Conservation (phyloP, 1,140 invertebrate genomes). For the Calliphora vicina region DNA sequence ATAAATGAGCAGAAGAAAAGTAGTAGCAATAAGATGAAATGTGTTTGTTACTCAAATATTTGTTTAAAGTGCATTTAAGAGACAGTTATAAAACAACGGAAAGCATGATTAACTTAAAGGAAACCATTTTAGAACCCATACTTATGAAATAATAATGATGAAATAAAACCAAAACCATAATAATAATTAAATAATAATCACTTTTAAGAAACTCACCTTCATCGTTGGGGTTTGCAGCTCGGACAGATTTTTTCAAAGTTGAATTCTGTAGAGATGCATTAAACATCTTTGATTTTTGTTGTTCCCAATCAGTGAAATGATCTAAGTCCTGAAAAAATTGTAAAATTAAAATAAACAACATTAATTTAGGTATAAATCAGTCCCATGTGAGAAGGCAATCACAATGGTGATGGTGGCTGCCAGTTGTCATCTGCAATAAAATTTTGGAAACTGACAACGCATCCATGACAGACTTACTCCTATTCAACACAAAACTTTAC, state of each 20-base stretch:
- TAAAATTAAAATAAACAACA: background rate
- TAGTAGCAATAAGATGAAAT: constrained; percentile 15
- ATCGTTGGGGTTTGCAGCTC: constrained; percentile 49
- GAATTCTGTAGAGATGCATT: constrained; percentile 4
- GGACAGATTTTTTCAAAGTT: constrained; percentile 29
- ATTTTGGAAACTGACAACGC: too few species aligned
- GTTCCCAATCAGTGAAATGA: background rate
- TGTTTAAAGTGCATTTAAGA: background rate
- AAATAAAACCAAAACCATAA: background rate
- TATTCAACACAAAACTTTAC: too few species aligned
- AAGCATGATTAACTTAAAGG: background rate
- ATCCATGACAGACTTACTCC: too few species aligned
- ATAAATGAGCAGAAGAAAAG: constrained; percentile 19
- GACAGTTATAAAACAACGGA: background rate
- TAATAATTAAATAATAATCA: background rate
- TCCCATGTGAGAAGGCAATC: too few species aligned
- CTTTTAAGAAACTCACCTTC: constrained; percentile 46
- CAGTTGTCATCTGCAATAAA: too few species aligned
- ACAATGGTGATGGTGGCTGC: too few species aligned
- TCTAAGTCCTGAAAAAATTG: constrained; percentile 11
- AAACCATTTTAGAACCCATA: background rate
- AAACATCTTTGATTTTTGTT: background rate
- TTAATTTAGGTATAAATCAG: background rate
- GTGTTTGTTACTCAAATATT: constrained; percentile 1
- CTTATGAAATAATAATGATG: constrained; percentile 21